phyloP scores from a whole-genome alignment of 2,888 invertebrate species.

The Caenorhabditis uteleia region DNA sequence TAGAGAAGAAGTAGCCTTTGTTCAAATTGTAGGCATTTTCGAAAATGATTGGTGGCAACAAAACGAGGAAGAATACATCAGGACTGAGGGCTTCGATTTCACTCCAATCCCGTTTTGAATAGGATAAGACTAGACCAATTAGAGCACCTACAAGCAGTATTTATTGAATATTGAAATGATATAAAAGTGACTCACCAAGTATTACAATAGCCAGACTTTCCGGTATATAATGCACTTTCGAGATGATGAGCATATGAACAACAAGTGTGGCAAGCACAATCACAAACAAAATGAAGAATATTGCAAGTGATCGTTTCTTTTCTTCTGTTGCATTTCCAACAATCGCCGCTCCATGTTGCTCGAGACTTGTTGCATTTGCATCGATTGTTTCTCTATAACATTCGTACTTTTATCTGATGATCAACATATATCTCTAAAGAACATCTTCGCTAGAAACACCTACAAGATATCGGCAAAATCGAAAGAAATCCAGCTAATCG shows the following conservation, averaged over 20 bases:
- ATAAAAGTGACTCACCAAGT: slow-evolving; percentile 73
- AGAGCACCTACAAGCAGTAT: slow-evolving; percentile 50
- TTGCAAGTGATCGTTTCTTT: slow-evolving; percentile 73
- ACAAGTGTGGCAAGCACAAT: slow-evolving; percentile 90
- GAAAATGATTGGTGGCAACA: slow-evolving; percentile 97
- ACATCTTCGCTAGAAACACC: not conserved
- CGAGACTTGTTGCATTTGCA: slow-evolving; percentile 44
- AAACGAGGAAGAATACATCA: slow-evolving; percentile 93
- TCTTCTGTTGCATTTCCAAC: slow-evolving; percentile 53
- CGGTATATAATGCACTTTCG: slow-evolving; percentile 93
- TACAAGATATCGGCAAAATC: no score
- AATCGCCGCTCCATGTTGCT: slow-evolving; percentile 52
- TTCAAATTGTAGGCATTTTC: slow-evolving; percentile 98
- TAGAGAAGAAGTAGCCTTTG: slow-evolving; percentile 81
- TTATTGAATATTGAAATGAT: not conserved
- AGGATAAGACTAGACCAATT: slow-evolving; percentile 61
- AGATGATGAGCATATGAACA: slow-evolving; percentile 91
- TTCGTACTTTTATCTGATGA: no score
- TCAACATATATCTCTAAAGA: slow-evolving; percentile 1
- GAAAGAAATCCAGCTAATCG: no score
- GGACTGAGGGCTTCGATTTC: slow-evolving; percentile 57
- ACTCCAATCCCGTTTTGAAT: slow-evolving; percentile 62
- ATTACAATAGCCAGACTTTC: slow-evolving; percentile 97
- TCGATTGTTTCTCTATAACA: slow-evolving; percentile 40
- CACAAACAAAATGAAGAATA: slow-evolving; percentile 95